Evolutionary conservation across 1,140 invertebrate genomes (phyloP), one percentile per base, ranked within the genome.

Genomic region (Triops longicaudatus): DNA sequence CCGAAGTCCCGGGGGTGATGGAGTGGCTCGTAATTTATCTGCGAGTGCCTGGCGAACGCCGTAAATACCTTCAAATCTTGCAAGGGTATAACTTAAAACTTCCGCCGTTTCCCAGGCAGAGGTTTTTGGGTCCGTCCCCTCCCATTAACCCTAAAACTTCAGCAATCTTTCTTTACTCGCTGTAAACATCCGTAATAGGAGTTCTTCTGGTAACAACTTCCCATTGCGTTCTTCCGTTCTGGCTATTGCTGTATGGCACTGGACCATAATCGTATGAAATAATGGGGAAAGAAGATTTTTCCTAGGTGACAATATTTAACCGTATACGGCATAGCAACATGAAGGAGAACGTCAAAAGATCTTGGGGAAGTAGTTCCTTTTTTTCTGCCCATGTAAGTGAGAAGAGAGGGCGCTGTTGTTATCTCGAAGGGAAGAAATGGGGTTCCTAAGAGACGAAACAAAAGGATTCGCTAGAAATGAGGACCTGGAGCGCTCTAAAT

Each of bases 11-110:
- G 50, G 22, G 2, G 50, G 50, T 63, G 50, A 63, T 63, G 50
- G 50, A 63, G 50, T 63, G 50, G 50, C 50, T 63, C 50, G 50
- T 63, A 63, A 63, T 63, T 63, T 63, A 63, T 63, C 50, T 63
- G 50, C 50, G 14, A n/a, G 14, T 9, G 50, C 14, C 50, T 63
- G 50, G 50, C 50, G 22, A 2, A 63, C 9, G 22, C 50, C 50
- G 17, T 63, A 63, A 63, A 63, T 63, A 63, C 50, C n/a, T 63
- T 63, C 50, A 22, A 63, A 63, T n/a, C n/a, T 63, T n/a, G 14
- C 14, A n/a, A 63, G n/a, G 14, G 50, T 63, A n/a, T n/a, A n/a
- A 63, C 17, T 63, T 22, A 5, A 63, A 63, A 63, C 50, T 63
- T 37, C 31, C 31, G 31, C 7, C 31, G 31, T 37, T 7, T 37